These are phyloP conservation scores for Julus scandinavius DNA, from an alignment of 2,888 invertebrate species.

Conservation along the genomic window DNA sequence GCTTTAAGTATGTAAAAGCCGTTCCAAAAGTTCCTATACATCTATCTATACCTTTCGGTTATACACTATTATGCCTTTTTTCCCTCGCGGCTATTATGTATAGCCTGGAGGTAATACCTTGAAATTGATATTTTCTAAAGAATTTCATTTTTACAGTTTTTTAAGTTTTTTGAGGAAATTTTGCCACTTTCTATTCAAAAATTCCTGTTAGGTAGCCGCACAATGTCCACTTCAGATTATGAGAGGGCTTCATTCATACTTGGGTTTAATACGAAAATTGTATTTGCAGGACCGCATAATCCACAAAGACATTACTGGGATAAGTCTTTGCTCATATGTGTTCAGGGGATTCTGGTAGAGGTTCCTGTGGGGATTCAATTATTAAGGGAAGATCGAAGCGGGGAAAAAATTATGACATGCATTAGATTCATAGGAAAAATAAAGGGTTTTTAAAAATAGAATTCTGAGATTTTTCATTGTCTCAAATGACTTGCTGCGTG, in stretches of 20 bases:
- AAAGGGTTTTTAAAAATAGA: neutral
- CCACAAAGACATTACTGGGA: slow-evolving; percentile 1
- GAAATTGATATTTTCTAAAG: neutral
- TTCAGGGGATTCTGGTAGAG: neutral
- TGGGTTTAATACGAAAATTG: neutral
- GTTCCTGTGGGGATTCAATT: neutral
- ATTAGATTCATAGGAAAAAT: neutral
- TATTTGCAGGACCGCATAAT: neutral
- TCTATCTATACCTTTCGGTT: neutral
- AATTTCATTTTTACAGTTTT: neutral
- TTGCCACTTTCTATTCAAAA: slow-evolving; percentile 40
- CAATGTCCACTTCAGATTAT: slow-evolving; percentile 31
- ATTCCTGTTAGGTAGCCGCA: neutral
- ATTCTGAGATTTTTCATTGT: neutral
- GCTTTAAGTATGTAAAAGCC: neutral
- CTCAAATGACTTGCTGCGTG: neutral
- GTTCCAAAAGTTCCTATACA: neutral
- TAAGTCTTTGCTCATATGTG: neutral
- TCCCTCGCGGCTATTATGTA: neutral
- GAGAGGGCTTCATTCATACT: slow-evolving; percentile 28
- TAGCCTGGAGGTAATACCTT: neutral
- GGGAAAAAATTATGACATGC: neutral
- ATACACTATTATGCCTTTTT: neutral
- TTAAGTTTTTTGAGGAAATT: slow-evolving; percentile 30
- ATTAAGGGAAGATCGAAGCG: neutral